These are phyloP conservation scores for Sebastes hubbsi DNA, from an alignment of 2,797 vertebrate species.

Conservation along the genomic window DNA sequence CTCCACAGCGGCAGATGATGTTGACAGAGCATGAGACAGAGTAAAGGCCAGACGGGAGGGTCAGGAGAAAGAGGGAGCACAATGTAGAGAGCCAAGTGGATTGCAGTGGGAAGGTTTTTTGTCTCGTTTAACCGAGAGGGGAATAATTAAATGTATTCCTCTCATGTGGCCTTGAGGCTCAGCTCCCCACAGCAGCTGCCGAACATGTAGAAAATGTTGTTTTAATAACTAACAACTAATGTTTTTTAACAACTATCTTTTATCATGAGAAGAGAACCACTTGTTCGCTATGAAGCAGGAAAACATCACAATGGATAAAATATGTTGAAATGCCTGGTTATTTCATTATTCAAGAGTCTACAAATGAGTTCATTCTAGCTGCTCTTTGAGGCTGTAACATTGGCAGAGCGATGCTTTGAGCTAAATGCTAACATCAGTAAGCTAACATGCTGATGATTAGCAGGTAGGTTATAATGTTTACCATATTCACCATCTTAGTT, in stretches of 20 bases:
- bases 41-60: slow-evolving; percentile 58
- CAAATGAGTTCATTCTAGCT: not conserved
- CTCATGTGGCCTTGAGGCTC: slow-evolving; percentile 16
- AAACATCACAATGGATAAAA: not conserved
- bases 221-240: not conserved
- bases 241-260: not conserved
- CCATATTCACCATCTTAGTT: not conserved
- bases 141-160: slow-evolving; percentile 61
- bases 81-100: slow-evolving; percentile 54
- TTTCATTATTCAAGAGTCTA: not conserved
- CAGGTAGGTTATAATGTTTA: not conserved
- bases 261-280: not conserved
- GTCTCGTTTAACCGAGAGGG: slow-evolving; percentile 46
- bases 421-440: not conserved
- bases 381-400: not conserved
- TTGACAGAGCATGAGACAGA: slow-evolving; percentile 72
- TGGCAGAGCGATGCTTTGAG: not conserved
- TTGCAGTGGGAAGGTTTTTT: slow-evolving; percentile 61
- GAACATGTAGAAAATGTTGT: slow-evolving; percentile 2
- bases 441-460: not conserved
- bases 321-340: not conserved
- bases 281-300: not conserved
- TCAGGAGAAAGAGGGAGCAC: slow-evolving; percentile 55
- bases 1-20: slow-evolving; percentile 71
- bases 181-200: slow-evolving; percentile 19